A percentile compares a stretch with the other conserved stretches of the same genome.
Conservation (phyloP, 2,888 invertebrate species). For the Agrochola litura region DNA sequence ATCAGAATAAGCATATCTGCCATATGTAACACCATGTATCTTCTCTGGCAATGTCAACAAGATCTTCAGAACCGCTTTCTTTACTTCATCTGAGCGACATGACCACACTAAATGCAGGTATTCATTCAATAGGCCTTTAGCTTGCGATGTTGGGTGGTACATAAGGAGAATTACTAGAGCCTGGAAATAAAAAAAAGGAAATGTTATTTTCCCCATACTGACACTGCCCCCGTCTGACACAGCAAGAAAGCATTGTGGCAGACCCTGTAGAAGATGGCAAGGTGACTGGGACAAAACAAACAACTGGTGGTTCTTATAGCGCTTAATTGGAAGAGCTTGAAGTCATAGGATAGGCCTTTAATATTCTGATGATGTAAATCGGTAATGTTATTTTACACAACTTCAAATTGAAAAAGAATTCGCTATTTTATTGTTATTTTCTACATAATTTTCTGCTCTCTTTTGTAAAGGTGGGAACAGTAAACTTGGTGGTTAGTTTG, state of each 20-base stretch:
- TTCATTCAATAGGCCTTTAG: conserved; percentile 76
- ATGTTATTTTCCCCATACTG: background rate
- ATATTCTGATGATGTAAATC: too few species aligned
- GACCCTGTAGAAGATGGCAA: background rate
- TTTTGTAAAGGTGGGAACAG: background rate
- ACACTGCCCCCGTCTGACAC: background rate
- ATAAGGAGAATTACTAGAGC: conserved; percentile 81
- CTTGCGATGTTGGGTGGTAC: conserved; percentile 83
- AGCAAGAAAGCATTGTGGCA: background rate
- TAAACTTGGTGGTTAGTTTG: background rate
- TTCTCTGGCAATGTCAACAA: conserved; percentile 78
- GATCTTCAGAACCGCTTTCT: conserved; percentile 82
- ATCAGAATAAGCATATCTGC: conserved; percentile 36
- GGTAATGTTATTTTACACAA: background rate
- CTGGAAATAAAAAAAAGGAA: conserved; percentile 72
- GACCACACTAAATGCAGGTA: conserved; percentile 84
- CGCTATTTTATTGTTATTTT: background rate
- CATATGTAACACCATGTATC: conserved; percentile 60
- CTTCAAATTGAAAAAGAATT: background rate
- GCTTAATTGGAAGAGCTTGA: background rate
- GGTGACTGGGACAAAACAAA: too few species aligned
- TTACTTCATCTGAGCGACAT: conserved; percentile 79
- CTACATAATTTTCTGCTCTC: background rate
- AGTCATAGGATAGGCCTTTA: background rate
- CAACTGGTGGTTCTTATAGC: too few species aligned